Conservation (phyloP, 1,140 invertebrate genomes). For the Ceratoteleas bidentatus region DNA sequence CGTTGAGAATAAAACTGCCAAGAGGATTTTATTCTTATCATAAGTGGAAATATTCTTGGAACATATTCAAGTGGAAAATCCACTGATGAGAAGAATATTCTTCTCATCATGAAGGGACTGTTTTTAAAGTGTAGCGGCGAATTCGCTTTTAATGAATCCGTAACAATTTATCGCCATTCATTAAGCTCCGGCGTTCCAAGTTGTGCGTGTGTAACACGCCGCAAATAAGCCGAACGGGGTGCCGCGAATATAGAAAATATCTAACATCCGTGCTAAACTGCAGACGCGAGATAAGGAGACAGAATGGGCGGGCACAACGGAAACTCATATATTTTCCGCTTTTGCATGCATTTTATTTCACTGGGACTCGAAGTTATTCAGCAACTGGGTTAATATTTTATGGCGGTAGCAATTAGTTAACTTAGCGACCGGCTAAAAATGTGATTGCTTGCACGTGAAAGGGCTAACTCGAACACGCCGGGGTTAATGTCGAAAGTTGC, state of each 20-base stretch:
- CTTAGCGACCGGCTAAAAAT: slow-evolving; percentile 65
- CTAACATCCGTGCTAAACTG: slow-evolving; percentile 46
- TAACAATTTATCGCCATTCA: slow-evolving; percentile 33
- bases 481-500: slow-evolving; percentile 69
- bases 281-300: slow-evolving; percentile 34
- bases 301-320: slow-evolving; percentile 29
- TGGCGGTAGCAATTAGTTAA: slow-evolving; percentile 67
- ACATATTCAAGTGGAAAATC: no score
- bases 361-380: slow-evolving; percentile 64
- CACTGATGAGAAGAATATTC: no score
- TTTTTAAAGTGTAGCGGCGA: no score
- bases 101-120: no score
- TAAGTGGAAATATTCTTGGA: no score
- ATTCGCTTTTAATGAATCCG: not conserved
- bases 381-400: slow-evolving; percentile 70
- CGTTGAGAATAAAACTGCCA: no score
- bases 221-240: slow-evolving; percentile 35
- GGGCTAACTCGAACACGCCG: slow-evolving; percentile 59
- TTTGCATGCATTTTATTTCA: slow-evolving; percentile 67
- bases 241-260: slow-evolving; percentile 56
- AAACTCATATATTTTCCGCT: slow-evolving; percentile 47
- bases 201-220: slow-evolving; percentile 19
- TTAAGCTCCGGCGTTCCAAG: slow-evolving; percentile 25
- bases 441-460: slow-evolving; percentile 69
- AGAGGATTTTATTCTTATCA: no score